Base-by-base conservation (phyloP, 2,797 vertebrate genomes). In the Esox masquinongy region DNA sequence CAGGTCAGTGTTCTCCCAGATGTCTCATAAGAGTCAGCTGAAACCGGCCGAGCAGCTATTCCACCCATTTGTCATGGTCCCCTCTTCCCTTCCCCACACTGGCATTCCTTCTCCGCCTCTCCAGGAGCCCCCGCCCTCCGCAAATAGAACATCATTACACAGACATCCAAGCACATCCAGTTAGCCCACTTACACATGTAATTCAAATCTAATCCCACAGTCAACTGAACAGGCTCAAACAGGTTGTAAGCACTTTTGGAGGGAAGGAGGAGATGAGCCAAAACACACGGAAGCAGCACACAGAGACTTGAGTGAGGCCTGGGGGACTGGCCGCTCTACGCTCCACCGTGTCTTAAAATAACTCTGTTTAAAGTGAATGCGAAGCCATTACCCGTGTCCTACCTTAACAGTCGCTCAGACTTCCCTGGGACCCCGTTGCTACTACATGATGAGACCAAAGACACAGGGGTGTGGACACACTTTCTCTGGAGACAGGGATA, bases 341-440 rank as follows among this genome's bases (percentile, higher is more conserved):
- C 80, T 74, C 74, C 69, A 84, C 83, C 51, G 71, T n/a, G n/a
- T 70, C 77, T 90, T 89, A 86, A 92, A 93, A 90, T 92, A 93
- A 88, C 74, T 53, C 73, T 69, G 78, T 77, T 86, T 75, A 75
- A 67, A 66, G 74, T 80, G 70, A 85, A 85, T 79, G 83, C 1
- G 29, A 31, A 31, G 29, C 29, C 29, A 31, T 31, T 31, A 31
- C 29, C 29, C 1, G 29, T 31, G 29, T 31, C 1, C 29, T 31
- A 31, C 29, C 29, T 31, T 31, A n/a, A n/a, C 3, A 31, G 29
- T 31, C 29, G 3, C 29, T 31, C 29, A 31, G 29, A 3, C 29
- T 31, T 31, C 29, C 29, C 29, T 31, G 29, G 29, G 29, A 31
- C 29, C 1, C 29, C 1, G 29, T 31, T 31, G 29, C 29, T 31